These are phyloP conservation scores for Branchipolynoe longqiensis DNA, from an alignment of 2,888 invertebrate genomes.

Conservation along the genomic window DNA sequence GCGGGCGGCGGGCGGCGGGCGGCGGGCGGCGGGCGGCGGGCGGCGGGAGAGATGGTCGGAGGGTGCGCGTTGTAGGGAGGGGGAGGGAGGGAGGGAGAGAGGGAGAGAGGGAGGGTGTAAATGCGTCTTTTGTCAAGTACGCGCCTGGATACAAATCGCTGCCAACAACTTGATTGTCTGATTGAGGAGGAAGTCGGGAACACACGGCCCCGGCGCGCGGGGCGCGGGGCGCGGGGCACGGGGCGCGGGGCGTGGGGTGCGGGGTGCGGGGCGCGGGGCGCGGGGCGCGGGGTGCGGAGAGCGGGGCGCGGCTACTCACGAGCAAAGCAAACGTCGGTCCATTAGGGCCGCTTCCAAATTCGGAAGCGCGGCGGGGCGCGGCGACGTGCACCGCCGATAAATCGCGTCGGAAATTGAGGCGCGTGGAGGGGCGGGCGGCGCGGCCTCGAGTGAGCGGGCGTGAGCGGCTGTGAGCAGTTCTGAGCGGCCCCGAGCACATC, in stretches of 20 bases:
- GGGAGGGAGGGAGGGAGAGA: not conserved
- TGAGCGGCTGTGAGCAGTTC: too few species aligned
- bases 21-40: too few species aligned
- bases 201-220: conserved; percentile 37
- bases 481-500: conserved; percentile 2
- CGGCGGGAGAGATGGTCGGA: too few species aligned
- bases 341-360: conserved; percentile 51
- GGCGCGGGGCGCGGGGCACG: too few species aligned
- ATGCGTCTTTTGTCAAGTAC: conserved; percentile 50
- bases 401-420: conserved; percentile 56
- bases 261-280: too few species aligned
- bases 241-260: too few species aligned
- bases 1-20: conserved; percentile 16
- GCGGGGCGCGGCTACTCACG: too few species aligned
- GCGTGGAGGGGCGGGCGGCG: conserved; percentile 29
- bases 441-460: conserved; percentile 48
- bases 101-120: conserved; percentile 32
- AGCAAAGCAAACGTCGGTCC: conserved; percentile 58
- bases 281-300: too few species aligned
- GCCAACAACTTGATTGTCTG: conserved; percentile 58
- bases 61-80: too few species aligned
- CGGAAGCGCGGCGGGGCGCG: conserved; percentile 48
- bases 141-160: conserved; percentile 52
- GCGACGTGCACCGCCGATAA: conserved; percentile 28
- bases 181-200: conserved; percentile 56